Percentiles rank a stretch among this genome's conserved stretches.
These are phyloP conservation scores for Psylliodes chrysocephalus DNA, from an alignment of 2,888 invertebrate genomes.

Conservation along the genomic window DNA sequence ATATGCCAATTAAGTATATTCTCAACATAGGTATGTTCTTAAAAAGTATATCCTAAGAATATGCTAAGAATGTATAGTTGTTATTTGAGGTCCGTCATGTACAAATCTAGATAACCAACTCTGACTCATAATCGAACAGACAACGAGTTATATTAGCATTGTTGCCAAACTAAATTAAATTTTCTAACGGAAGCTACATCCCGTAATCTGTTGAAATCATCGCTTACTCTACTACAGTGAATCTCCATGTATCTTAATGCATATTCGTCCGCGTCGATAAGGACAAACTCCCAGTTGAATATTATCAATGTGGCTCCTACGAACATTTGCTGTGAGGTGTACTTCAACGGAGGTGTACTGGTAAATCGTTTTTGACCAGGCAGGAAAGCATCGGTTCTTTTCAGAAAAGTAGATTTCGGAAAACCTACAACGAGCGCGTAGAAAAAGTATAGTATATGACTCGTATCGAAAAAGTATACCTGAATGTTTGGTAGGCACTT, in stretches of 20 bases:
- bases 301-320: conserved; percentile 83
- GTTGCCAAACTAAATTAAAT: too few species aligned
- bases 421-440: conserved; percentile 53
- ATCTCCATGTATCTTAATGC: conserved; percentile 88
- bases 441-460: too few species aligned
- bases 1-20: too few species aligned
- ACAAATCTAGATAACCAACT: neutral
- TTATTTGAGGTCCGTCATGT: conserved; percentile 31
- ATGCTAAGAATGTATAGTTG: too few species aligned
- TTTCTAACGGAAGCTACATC: too few species aligned
- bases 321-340: conserved; percentile 83
- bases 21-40: too few species aligned
- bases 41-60: too few species aligned
- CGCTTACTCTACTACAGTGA: conserved; percentile 75
- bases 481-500: conserved; percentile 69
- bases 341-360: conserved; percentile 78
- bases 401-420: conserved; percentile 72
- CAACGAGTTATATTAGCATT: too few species aligned
- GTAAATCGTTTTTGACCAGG: conserved; percentile 79
- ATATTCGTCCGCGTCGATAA: conserved; percentile 87
- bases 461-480: too few species aligned
- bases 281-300: conserved; percentile 80
- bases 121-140: too few species aligned
- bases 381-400: conserved; percentile 75
- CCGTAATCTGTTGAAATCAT: neutral